Percentiles rank a stretch among this genome's conserved stretches.
Evolutionary conservation across 2,113 vertebrate species (phyloP).

Genomic region (Tachycineta bicolor): DNA sequence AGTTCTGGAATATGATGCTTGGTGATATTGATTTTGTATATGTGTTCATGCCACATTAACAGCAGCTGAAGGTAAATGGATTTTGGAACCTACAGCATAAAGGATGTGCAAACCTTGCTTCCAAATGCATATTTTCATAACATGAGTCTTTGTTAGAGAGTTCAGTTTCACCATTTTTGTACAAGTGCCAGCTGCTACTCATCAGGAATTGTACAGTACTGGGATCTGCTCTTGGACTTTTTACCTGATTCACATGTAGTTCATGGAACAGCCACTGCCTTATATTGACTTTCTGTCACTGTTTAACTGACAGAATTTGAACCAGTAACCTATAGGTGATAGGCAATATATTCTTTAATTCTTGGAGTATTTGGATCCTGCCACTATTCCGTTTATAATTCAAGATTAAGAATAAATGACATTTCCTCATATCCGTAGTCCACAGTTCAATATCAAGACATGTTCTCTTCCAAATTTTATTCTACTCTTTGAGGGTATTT

Average conservation of each 20-base stretch:
- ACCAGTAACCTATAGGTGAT: slow-evolving; percentile 26
- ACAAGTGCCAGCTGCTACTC: background rate
- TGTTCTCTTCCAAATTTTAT: background rate
- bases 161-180: background rate
- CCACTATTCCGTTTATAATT: background rate
- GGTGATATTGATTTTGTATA: background rate
- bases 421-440: background rate
- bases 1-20: background rate
- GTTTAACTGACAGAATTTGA: slow-evolving; percentile 6
- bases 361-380: background rate
- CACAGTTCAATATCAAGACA: background rate
- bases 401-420: background rate
- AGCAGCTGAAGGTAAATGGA: background rate
- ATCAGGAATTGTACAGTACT: background rate
- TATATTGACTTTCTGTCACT: slow-evolving; percentile 26
- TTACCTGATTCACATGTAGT: background rate
- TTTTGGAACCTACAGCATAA: background rate
- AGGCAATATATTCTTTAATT: slow-evolving; percentile 26
- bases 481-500: background rate
- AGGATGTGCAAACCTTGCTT: background rate
- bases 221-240: background rate
- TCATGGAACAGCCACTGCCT: background rate
- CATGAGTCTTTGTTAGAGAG: background rate
- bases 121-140: background rate
- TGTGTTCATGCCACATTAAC: background rate